phyloP scores from a whole-genome alignment of 2,113 vertebrate genomes.

The Chloebia gouldiae region DNA sequence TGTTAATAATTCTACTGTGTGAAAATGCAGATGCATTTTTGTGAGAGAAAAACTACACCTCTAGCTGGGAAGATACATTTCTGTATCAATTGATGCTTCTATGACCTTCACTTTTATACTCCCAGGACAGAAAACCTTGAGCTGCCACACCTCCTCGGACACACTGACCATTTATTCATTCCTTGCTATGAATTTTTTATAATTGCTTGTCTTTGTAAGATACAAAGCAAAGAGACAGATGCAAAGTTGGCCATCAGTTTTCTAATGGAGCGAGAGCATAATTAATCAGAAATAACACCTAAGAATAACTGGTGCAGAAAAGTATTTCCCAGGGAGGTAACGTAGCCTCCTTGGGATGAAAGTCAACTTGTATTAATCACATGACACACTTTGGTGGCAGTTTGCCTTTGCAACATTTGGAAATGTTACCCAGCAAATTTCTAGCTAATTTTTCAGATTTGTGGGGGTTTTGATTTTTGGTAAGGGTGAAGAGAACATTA shows the following conservation, averaged over 20 bases:
- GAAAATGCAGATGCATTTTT: neutral
- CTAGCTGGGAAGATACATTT: neutral
- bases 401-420: constrained; percentile 15
- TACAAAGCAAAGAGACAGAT: constrained; percentile 33
- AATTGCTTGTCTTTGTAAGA: constrained; percentile 31
- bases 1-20: neutral
- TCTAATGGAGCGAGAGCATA: constrained; percentile 59
- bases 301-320: constrained; percentile 56
- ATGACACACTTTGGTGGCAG: neutral
- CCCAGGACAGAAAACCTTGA: neutral
- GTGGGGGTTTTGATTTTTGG: neutral
- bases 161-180: constrained; percentile 8
- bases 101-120: constrained; percentile 20
- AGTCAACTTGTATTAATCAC: constrained; percentile 46
- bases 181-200: constrained; percentile 45
- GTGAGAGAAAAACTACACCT: neutral
- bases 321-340: constrained; percentile 61
- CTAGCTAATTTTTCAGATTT: neutral
- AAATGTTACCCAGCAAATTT: neutral
- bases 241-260: constrained; percentile 38
- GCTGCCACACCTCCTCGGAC: neutral
- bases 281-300: constrained; percentile 70
- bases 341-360: neutral
- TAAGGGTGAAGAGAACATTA: neutral
- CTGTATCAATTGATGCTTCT: neutral